Evolutionary conservation across 2,113 vertebrate genomes (phyloP).

Genomic region (Paradisaea rubra): DNA sequence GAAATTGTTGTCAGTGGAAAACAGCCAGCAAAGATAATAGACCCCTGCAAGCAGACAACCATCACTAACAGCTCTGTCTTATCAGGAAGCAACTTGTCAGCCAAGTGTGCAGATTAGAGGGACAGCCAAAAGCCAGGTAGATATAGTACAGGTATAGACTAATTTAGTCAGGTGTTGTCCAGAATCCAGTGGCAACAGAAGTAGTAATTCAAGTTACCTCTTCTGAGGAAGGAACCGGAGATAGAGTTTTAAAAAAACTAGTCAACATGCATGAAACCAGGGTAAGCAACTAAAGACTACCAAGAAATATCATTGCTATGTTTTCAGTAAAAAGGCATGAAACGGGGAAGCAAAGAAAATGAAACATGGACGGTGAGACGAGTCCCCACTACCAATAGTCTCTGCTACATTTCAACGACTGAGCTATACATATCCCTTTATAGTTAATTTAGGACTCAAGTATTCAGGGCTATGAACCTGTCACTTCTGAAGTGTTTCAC

Average conservation of each 20-base stretch:
- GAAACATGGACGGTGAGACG: not conserved
- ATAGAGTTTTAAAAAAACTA: not conserved
- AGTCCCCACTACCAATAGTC: not conserved
- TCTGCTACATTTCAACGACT: not conserved
- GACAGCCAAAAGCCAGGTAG: not conserved
- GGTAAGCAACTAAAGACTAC: not conserved
- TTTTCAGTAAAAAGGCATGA: not conserved
- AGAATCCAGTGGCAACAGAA: not conserved
- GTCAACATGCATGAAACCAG: not conserved
- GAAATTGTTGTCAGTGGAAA: constrained; percentile 15
- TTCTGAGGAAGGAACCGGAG: not conserved
- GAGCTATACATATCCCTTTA: not conserved
- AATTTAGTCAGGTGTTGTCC: not conserved
- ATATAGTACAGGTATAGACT: not conserved
- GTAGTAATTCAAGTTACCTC: not conserved
- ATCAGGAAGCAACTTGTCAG: not conserved
- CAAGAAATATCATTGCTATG: not conserved
- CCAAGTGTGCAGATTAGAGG: not conserved
- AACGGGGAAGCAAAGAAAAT: not conserved
- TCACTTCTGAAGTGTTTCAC: not conserved
- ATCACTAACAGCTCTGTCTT: not conserved
- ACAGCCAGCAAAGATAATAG: not conserved
- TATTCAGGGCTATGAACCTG: too few species aligned
- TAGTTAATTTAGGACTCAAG: not conserved
- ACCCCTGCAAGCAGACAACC: not conserved